Percentiles rank a stretch among this genome's conserved stretches.
phyloP scores from a whole-genome alignment of 2,888 invertebrate species.

The Cordylochernes scorpioides region DNA sequence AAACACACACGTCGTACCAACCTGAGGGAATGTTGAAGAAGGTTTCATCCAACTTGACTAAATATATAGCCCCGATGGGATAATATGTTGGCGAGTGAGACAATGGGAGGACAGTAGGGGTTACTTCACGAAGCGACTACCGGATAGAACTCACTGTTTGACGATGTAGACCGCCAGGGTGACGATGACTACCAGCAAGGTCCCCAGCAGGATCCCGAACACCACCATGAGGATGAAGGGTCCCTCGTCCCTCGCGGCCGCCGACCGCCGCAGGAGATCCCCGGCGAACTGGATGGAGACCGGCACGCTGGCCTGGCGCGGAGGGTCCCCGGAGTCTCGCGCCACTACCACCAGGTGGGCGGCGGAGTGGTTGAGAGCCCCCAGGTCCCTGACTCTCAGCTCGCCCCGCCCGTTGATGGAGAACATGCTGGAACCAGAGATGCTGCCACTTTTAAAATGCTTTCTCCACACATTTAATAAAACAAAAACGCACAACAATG shows the following conservation, averaged over 20 bases:
- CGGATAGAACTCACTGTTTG: constrained; percentile 12
- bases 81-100: no score
- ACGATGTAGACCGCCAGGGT: constrained; percentile 43
- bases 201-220: constrained; percentile 40
- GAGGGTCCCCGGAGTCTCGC: constrained; percentile 55
- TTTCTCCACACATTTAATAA: no score
- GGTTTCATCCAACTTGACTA: no score
- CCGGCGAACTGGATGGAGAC: constrained; percentile 16
- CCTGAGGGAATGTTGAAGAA: no score
- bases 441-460: no score
- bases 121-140: constrained; percentile 16
- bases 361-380: constrained; percentile 27
- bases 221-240: constrained; percentile 31
- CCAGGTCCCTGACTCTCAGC: constrained; percentile 24
- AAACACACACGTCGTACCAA: no score
- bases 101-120: no score
- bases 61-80: no score
- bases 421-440: constrained; percentile 35
- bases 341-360: constrained; percentile 55
- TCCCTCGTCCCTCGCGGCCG: constrained; percentile 19
- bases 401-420: constrained; percentile 37
- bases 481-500: no score
- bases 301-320: constrained; percentile 31
- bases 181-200: constrained; percentile 44
- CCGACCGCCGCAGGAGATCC: constrained; percentile 17